Evolutionary conservation across 2,797 vertebrate species (phyloP), one percentile per base, ranked within the genome.

Genomic region (Champsocephalus gunnari): DNA sequence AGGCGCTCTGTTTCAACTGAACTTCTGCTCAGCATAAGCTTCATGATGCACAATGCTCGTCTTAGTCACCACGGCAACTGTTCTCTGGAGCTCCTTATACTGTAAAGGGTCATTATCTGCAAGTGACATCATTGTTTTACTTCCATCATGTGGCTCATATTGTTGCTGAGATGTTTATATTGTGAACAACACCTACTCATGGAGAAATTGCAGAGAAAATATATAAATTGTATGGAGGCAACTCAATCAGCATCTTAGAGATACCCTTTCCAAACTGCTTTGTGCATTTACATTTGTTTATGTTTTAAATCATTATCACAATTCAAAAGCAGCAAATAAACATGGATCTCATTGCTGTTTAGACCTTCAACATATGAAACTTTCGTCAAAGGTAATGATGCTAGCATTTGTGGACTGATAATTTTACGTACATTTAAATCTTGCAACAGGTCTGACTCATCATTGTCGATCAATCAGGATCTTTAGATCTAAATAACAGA

Each of bases 41-140:
- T 67, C 75, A 85, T 85, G 71, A 87, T 87, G 87, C 85, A 89
- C 84, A 83, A 69, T 77, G 79, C 58, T 38, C 11, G 54, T 81
- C 87, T 92, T 89, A 92, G 91, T 94, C 93, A 92, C 91, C 88
- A 85, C 68, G 57, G 83, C 90, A 93, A 92, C 91, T 92, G 88
- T 70, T 91, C 48, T 45, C 21, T 28, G 53, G 72, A 59, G 65
- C 59, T 80, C 75, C 74, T 64, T 51, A 19, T 38, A 38, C 34
- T 38, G 34, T 38, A 38, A 68, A 48, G 71, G 59, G 55, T 62
- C 66, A n/a, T 65, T 82, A 34, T 73, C 71, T 72, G 66, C 43
- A 53, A 81, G 59, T 45, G 75, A 48, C 67, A 85, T 57, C 79
- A 69, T 75, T 74, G 62, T 83, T 74, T 59, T 60, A 12, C 16